Percentiles rank a stretch among this genome's conserved stretches.
phyloP scores from a whole-genome alignment of 2,797 vertebrate genomes.

The Cossypha heuglini region DNA sequence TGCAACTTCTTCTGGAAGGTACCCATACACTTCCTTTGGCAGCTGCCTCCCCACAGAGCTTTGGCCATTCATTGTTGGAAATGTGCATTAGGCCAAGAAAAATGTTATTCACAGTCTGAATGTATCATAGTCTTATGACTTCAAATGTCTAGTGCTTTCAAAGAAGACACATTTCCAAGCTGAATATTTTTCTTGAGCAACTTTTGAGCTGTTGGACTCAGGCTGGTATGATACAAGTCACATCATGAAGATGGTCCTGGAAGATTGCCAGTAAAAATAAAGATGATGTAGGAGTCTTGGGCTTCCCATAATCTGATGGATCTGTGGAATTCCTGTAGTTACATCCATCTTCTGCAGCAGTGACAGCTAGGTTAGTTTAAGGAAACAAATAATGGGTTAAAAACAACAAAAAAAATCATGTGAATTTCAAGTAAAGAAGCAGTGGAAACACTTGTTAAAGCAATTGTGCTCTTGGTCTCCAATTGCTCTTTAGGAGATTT shows the following conservation, averaged over 20 bases:
- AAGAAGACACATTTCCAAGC: constrained; percentile 1
- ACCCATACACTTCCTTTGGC: not conserved
- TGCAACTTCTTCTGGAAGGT: constrained; percentile 43
- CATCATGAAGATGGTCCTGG: constrained; percentile 53
- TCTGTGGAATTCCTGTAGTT: not conserved
- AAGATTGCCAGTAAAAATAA: constrained; percentile 48
- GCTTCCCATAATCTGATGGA: not conserved
- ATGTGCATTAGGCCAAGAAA: constrained; percentile 49
- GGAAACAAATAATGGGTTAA: not conserved
- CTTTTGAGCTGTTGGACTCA: constrained; percentile 38
- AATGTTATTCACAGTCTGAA: constrained; percentile 49
- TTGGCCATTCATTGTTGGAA: constrained; percentile 2
- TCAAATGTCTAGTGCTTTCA: constrained; percentile 16
- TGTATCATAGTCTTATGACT: constrained; percentile 62
- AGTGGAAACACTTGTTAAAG: constrained; percentile 60
- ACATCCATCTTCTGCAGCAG: not conserved
- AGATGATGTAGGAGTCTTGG: not conserved
- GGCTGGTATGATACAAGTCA: constrained; percentile 10
- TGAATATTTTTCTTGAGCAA: constrained; percentile 46
- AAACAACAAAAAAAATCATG: not conserved
- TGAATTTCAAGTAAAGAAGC: constrained; percentile 26
- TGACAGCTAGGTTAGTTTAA: not conserved
- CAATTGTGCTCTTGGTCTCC: constrained; percentile 22
- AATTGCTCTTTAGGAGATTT: constrained; percentile 35
- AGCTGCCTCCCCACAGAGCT: not conserved